Evolutionary conservation across 2,797 vertebrate genomes (phyloP).

Genomic region (Esox masquinongy): DNA sequence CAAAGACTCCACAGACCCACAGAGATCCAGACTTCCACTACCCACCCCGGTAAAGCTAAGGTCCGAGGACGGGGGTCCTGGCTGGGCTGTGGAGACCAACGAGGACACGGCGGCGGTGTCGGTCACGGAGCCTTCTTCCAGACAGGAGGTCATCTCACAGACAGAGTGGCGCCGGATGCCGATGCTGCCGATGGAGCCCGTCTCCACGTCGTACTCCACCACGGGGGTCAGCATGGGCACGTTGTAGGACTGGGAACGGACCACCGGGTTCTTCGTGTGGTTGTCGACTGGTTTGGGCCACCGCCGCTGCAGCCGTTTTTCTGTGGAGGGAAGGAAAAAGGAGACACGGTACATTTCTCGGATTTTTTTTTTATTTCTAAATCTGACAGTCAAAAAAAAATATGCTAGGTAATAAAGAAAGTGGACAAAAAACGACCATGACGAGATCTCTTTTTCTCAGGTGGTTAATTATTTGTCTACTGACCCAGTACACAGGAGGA

Average conservation of each 20-base stretch:
- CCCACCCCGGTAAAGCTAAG: conserved; percentile 2
- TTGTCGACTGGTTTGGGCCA: conserved; percentile 71
- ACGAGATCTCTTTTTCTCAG: background rate
- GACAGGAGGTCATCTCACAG: conserved; percentile 89
- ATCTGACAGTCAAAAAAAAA: too few relatives aligned
- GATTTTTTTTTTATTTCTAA: background rate
- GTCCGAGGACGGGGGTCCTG: conserved; percentile 54
- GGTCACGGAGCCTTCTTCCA: conserved; percentile 74
- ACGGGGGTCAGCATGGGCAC: conserved; percentile 90
- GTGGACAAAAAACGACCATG: background rate
- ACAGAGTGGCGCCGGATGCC: conserved; percentile 89
- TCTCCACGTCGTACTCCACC: conserved; percentile 82
- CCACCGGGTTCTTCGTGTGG: conserved; percentile 85
- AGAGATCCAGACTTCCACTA: conserved; percentile 13
- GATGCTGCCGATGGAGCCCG: conserved; percentile 37
- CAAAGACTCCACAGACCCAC: rapidly evolving
- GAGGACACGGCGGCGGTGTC: conserved; percentile 50
- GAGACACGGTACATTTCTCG: too few relatives aligned
- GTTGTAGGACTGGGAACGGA: conserved; percentile 95
- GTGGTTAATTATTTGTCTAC: conserved; percentile 20
- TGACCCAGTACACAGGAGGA: conserved; percentile 88
- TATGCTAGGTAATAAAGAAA: too few relatives aligned
- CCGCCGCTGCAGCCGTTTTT: conserved; percentile 82
- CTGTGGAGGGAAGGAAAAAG: conserved; percentile 59
- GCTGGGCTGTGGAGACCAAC: conserved; percentile 54